Evolutionary conservation across 2,797 vertebrate genomes (phyloP).

Genomic region (Glyptemys insculpta): DNA sequence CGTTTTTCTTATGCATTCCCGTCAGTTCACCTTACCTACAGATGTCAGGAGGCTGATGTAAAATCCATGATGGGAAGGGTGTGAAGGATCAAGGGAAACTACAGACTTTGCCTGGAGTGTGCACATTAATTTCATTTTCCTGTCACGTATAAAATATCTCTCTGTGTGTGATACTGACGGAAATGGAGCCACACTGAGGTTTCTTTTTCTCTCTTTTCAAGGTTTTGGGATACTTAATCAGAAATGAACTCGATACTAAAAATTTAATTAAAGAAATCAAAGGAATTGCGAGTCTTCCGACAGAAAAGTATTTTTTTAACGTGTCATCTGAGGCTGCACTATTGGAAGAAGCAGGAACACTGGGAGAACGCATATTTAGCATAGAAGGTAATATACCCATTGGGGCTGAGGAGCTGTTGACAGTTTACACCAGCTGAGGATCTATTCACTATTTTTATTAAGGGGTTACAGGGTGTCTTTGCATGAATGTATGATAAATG

Average conservation of each 20-base stretch:
- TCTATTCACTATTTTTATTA: background rate
- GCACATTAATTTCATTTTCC: background rate
- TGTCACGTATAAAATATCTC: background rate
- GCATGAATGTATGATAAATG: background rate
- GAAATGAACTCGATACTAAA: conserved; percentile 85
- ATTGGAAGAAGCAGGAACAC: conserved; percentile 90
- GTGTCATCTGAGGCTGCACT: conserved; percentile 92
- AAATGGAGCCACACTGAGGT: background rate
- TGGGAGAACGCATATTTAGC: conserved; percentile 96
- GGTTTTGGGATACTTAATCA: conserved; percentile 87
- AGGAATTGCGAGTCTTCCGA: conserved; percentile 91
- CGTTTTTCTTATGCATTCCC: background rate
- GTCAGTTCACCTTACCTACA: background rate
- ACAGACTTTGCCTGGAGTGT: background rate
- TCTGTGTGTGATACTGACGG: background rate
- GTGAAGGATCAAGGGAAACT: background rate
- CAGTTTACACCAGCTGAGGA: background rate
- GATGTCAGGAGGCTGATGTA: background rate
- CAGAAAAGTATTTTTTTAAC: conserved; percentile 92
- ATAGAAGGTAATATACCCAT: conserved; percentile 89
- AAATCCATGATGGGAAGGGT: background rate
- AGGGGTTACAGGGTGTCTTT: background rate
- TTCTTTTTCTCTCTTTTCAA: conserved; percentile 48
- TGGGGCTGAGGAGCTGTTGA: background rate
- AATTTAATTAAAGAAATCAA: conserved; percentile 94